Conservation (phyloP, 2,797 vertebrate genomes). For the Steatocranus sp. region DNA sequence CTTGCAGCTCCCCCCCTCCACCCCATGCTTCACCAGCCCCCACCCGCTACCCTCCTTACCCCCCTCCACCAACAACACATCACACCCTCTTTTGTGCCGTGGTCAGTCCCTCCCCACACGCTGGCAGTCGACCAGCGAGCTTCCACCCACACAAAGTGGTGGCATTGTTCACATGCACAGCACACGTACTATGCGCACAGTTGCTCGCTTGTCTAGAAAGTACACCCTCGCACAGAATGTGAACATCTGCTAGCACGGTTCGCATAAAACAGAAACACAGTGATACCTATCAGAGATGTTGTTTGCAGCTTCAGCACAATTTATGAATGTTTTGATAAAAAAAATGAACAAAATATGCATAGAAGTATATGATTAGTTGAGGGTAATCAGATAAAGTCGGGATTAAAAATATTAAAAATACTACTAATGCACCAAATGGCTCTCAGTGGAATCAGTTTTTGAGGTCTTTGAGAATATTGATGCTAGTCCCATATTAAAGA, state of each 20-base stretch:
- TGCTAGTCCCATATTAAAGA: neutral
- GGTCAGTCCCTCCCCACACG: constrained; percentile 27
- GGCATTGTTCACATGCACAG: constrained; percentile 59
- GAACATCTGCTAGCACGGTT: constrained; percentile 47
- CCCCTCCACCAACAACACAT: neutral
- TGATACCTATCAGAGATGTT: neutral
- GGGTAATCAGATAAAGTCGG: neutral
- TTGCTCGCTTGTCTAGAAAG: constrained; percentile 9
- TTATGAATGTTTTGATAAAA: neutral
- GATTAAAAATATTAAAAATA: neutral
- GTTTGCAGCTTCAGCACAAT: neutral
- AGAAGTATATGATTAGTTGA: neutral
- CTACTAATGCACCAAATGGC: neutral
- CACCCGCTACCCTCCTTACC: neutral
- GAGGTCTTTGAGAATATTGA: neutral
- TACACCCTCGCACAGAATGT: neutral
- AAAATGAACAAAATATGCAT: neutral
- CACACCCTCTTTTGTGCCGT: constrained; percentile 59
- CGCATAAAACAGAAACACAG: neutral
- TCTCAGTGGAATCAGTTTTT: neutral
- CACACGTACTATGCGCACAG: constrained; percentile 33
- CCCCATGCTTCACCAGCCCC: neutral
- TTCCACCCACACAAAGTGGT: constrained; percentile 67
- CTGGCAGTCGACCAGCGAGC: constrained; percentile 55
- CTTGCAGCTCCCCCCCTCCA: neutral